Evolutionary conservation across 2,888 invertebrate species (phyloP).

Genomic region (Octodonta nipae): DNA sequence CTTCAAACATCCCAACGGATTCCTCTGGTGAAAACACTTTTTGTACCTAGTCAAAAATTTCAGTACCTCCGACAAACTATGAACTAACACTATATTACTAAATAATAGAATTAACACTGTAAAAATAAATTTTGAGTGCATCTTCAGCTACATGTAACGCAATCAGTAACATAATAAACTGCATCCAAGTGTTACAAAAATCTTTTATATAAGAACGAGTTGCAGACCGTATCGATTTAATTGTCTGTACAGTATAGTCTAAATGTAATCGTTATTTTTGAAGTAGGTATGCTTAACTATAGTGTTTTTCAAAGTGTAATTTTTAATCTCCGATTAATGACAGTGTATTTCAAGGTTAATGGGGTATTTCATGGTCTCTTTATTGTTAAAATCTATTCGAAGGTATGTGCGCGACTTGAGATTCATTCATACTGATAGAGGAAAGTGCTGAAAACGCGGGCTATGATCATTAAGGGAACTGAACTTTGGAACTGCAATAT

Average conservation of each 20-base stretch:
- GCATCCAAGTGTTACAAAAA: conserved; percentile 9
- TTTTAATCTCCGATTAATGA: conserved; percentile 14
- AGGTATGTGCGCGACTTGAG: no score
- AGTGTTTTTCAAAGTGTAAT: conserved; percentile 13
- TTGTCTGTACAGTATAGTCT: conserved; percentile 13
- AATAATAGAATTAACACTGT: background rate
- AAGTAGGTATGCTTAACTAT: conserved; percentile 9
- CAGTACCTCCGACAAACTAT: conserved; percentile 15
- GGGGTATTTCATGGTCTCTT: conserved; percentile 24
- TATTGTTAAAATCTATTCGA: conserved; percentile 8
- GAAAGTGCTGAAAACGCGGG: no score
- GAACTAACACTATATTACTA: conserved; percentile 4
- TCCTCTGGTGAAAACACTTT: conserved; percentile 29
- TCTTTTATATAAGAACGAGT: conserved; percentile 23
- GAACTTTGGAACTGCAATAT: no score
- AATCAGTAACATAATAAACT: conserved; percentile 14
- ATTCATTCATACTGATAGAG: no score
- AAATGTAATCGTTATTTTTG: conserved; percentile 14
- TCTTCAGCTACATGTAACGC: conserved; percentile 9
- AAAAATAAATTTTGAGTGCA: conserved; percentile 14
- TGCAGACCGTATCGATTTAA: conserved; percentile 21
- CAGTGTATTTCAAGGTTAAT: conserved; percentile 20
- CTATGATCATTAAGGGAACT: no score
- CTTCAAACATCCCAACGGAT: conserved; percentile 35
- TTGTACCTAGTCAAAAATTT: conserved; percentile 18